phyloP scores from a whole-genome alignment of 2,797 vertebrate species.

The Tauraco hartlaubi region DNA sequence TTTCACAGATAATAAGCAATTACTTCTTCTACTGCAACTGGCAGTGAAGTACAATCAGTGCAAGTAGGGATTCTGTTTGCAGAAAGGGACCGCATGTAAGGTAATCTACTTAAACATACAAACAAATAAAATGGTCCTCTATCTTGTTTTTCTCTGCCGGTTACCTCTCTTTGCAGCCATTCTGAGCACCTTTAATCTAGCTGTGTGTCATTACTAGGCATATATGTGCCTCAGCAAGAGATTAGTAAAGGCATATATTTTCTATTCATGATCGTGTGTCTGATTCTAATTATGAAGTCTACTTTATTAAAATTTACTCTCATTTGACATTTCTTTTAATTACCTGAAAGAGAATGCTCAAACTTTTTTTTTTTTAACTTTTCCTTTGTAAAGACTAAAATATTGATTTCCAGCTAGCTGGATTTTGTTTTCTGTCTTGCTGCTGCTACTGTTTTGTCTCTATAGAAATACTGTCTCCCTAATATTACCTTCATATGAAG shows the following conservation, averaged over 20 bases:
- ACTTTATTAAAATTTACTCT: background rate
- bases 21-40: background rate
- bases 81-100: background rate
- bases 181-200: background rate
- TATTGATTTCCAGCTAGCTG: background rate
- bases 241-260: background rate
- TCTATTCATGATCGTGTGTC: background rate
- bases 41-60: background rate
- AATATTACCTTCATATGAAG: background rate
- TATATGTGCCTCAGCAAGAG: background rate
- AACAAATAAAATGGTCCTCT: background rate
- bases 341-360: background rate
- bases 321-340: background rate
- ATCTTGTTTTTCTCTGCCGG: background rate
- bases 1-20: background rate
- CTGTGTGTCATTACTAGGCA: background rate
- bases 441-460: background rate
- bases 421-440: background rate
- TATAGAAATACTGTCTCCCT: background rate
- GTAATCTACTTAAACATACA: background rate
- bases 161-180: background rate
- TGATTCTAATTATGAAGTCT: background rate
- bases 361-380: background rate
- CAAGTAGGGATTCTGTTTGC: background rate
- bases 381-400: background rate